phyloP scores from a whole-genome alignment of 2,113 vertebrate genomes.

The Opisthocomus hoazin region DNA sequence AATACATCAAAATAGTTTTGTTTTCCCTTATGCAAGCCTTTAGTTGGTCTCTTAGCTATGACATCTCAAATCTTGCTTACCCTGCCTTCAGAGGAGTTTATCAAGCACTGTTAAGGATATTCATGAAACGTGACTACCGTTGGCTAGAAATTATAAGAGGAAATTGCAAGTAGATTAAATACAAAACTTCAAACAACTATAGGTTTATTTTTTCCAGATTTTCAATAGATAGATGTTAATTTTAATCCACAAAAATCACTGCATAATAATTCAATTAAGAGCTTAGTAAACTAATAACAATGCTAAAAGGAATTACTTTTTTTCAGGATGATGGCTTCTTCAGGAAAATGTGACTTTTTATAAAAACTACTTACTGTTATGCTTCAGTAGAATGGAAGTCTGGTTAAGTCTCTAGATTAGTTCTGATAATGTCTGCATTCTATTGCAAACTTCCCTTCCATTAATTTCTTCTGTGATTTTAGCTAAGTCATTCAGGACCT shows the following conservation, averaged over 20 bases:
- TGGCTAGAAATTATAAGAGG: neutral
- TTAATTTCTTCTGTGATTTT: neutral
- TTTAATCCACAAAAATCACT: neutral
- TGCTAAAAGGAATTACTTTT: neutral
- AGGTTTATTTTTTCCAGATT: neutral
- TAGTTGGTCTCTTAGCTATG: neutral
- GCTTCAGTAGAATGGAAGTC: neutral
- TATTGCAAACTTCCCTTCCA: neutral
- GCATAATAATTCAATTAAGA: neutral
- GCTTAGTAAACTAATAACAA: neutral
- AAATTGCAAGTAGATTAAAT: neutral
- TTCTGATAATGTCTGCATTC: neutral
- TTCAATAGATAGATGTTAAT: neutral
- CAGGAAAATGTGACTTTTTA: neutral
- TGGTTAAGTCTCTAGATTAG: neutral
- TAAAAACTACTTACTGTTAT: fast-evolving
- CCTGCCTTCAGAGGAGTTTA: neutral
- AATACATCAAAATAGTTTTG: neutral
- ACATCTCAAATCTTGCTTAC: neutral
- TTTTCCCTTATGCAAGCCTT: neutral
- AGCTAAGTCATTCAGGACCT: neutral
- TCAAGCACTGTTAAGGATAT: neutral
- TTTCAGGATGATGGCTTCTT: neutral
- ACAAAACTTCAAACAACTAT: neutral
- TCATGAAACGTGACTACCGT: neutral